phyloP scores from a whole-genome alignment of 2,113 vertebrate species.

The Cepphus grylle region DNA sequence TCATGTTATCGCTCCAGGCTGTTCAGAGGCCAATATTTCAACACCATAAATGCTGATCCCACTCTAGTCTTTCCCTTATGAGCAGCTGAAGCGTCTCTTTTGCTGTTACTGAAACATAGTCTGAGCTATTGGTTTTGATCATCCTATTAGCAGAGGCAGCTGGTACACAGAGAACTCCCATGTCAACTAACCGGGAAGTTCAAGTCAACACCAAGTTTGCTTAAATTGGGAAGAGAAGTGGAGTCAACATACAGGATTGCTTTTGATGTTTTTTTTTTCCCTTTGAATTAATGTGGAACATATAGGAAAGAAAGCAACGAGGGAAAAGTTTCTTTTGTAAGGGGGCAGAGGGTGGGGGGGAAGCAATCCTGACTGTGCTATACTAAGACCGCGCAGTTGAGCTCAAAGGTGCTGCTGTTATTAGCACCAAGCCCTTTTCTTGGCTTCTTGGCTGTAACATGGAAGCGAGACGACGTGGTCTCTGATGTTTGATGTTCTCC shows the following conservation, averaged over 20 bases:
- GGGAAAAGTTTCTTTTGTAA: neutral
- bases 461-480: neutral
- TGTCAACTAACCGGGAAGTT: neutral
- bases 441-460: neutral
- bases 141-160: neutral
- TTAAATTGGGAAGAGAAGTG: neutral
- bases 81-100: constrained; percentile 21
- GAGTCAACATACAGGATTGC: neutral
- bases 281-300: neutral
- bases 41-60: neutral
- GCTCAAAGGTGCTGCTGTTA: neutral
- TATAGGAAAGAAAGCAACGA: neutral
- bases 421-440: neutral
- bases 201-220: constrained; percentile 3
- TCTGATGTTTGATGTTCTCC: neutral
- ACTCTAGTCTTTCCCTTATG: neutral
- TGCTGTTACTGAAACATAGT: constrained; percentile 7
- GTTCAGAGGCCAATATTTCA: constrained; percentile 36
- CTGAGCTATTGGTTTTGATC: constrained; percentile 22
- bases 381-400: neutral
- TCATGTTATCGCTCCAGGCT: neutral
- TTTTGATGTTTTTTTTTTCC: neutral
- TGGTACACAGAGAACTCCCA: neutral
- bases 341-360: neutral
- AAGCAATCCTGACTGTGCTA: neutral